Conservation (phyloP, 2,113 vertebrate species). For the Bubo bubo region DNA sequence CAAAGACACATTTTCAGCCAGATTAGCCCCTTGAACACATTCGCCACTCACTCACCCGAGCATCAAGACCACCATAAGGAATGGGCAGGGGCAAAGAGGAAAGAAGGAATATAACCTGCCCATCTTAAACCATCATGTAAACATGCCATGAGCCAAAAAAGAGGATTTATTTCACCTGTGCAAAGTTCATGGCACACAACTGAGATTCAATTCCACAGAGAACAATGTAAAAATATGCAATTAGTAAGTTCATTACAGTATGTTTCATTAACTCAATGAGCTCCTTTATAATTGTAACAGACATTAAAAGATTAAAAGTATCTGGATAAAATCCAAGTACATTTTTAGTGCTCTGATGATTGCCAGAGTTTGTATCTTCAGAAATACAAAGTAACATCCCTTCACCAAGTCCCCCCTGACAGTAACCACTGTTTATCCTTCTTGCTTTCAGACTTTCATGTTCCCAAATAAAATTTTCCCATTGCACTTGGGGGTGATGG, state of each 20-base stretch:
- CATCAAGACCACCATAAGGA: neutral
- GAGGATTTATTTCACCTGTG: neutral
- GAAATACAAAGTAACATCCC: neutral
- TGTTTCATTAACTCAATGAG: constrained; percentile 37
- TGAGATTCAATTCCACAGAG: neutral
- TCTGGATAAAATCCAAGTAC: constrained; percentile 12
- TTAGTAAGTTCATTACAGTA: constrained; percentile 6
- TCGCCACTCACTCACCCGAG: neutral
- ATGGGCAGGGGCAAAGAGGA: neutral
- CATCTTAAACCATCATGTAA: neutral
- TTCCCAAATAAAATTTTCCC: neutral
- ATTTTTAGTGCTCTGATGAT: neutral
- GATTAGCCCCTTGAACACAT: fast-evolving
- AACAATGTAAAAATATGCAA: neutral
- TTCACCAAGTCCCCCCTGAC: neutral
- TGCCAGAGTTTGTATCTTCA: neutral
- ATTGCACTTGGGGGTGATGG: neutral
- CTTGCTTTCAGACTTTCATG: neutral
- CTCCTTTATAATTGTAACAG: constrained; percentile 12
- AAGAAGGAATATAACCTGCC: neutral
- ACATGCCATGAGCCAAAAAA: neutral
- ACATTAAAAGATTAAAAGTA: neutral
- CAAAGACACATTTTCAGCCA: neutral
- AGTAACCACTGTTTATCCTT: neutral
- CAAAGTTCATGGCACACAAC: neutral